Percentiles rank a stretch among this genome's conserved stretches.
phyloP scores from a whole-genome alignment of 2,797 vertebrate genomes.

The Megaceryle alcyon region DNA sequence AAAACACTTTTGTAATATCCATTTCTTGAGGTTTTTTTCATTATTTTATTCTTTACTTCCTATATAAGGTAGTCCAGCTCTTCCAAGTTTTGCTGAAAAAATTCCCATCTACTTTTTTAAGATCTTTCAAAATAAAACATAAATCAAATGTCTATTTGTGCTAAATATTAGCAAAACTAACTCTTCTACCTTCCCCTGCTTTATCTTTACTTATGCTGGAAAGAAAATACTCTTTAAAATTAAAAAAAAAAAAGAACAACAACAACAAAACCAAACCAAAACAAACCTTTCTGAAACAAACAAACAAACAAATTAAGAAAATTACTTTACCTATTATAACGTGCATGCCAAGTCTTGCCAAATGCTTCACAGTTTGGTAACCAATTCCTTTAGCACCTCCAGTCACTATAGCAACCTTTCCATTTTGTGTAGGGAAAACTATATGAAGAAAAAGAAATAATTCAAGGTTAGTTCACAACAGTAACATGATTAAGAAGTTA shows the following conservation, averaged over 20 bases:
- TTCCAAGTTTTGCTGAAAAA: background rate
- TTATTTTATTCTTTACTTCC: background rate
- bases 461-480: background rate
- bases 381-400: constrained; percentile 92
- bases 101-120: background rate
- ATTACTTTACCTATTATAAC: constrained; percentile 88
- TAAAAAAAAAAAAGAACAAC: background rate
- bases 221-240: background rate
- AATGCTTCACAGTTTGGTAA: constrained; percentile 84
- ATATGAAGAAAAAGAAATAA: constrained; percentile 65
- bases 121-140: background rate
- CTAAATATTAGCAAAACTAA: background rate
- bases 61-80: background rate
- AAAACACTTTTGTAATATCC: background rate
- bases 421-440: constrained; percentile 87
- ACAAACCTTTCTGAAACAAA: background rate
- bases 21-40: background rate
- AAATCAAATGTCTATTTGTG: background rate
- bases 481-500: background rate
- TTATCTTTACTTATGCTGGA: background rate
- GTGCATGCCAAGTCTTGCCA: constrained; percentile 90
- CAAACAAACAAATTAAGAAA: background rate
- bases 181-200: background rate
- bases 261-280: background rate
- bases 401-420: constrained; percentile 92